Conservation (phyloP, 2,888 invertebrate genomes). For the Acrocera orbiculus region DNA sequence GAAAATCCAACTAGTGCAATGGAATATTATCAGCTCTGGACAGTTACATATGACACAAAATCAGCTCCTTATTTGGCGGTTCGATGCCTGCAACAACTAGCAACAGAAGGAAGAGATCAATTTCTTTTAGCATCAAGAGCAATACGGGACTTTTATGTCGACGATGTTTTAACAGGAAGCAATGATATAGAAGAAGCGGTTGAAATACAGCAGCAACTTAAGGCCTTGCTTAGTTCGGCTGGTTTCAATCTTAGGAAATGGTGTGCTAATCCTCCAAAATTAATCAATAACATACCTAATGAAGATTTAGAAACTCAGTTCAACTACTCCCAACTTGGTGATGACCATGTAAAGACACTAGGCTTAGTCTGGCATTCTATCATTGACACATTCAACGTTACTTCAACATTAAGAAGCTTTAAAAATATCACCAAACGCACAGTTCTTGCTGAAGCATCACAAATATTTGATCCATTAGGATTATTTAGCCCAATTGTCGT, state of each 20-base stretch:
- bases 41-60: not conserved
- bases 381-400: not conserved
- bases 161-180: constrained; percentile 1
- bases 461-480: constrained; percentile 4
- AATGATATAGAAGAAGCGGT: not conserved
- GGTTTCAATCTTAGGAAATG: not conserved
- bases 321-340: not conserved
- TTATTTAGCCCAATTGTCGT: constrained; percentile 2
- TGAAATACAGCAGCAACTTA: not conserved
- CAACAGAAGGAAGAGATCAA: not conserved
- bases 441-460: not conserved
- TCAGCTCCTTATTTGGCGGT: constrained; percentile 1
- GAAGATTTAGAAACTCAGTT: not conserved
- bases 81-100: not conserved
- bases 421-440: not conserved
- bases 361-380: not conserved
- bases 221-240: not conserved
- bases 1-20: not conserved
- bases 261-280: not conserved
- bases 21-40: not conserved
- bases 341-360: not conserved
- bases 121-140: not conserved
- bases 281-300: not conserved
- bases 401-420: not conserved
- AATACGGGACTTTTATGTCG: constrained; percentile 4